Evolutionary conservation across 2,888 invertebrate genomes (phyloP), one percentile per base, ranked within the genome.

Genomic region (Autographa gamma): DNA sequence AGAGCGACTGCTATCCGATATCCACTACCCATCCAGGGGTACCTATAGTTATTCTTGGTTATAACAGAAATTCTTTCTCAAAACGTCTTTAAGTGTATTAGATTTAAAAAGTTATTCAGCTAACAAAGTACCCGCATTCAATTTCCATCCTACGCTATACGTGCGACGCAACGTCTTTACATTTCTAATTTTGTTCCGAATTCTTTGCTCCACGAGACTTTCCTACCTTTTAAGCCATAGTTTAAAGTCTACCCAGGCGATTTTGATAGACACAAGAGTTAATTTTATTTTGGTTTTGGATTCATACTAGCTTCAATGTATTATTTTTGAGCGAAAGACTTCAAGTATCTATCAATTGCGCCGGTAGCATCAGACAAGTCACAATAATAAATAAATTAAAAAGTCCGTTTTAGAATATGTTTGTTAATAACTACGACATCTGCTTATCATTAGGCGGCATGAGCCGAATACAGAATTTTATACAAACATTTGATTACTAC

Each of bases 401-500:
- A 73, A 72, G 70, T 69, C 63, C 66, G 31, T 64, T 75, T 63
- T 48, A 66, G 48, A 71, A 25, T 14, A 60, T 60, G 58, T 74
- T 65, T 32, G 41, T 75, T 74, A 67, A 62, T 69, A 66, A 58
- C 60, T 61, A 41, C 66, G 38, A 63, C 52, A 31, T 69, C 56
- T 34, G 71, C 64, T 79, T 69, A 81, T 11, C 7, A 32, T 67
- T 69, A 58, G 2, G 18, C 32, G 73, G 63, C 80, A 67, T 74
- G 25, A 73, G 71, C 73, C 76, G 43, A 60, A 66, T 65, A 76
- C 63, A 52, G 74, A 71, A 73, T 79, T 78, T 81, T 71, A 82
- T 80, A 81, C 67, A 82, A 83, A 78, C 38, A 69, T 78, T 80
- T 75, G 48, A 83, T 75, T 72, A 69, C 78, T 83, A 83, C 81